A percentile compares a stretch with the other conserved stretches of the same genome.
These are phyloP conservation scores for Lucilia cuprina DNA, from an alignment of 1,140 invertebrate genomes.

Conservation along the genomic window DNA sequence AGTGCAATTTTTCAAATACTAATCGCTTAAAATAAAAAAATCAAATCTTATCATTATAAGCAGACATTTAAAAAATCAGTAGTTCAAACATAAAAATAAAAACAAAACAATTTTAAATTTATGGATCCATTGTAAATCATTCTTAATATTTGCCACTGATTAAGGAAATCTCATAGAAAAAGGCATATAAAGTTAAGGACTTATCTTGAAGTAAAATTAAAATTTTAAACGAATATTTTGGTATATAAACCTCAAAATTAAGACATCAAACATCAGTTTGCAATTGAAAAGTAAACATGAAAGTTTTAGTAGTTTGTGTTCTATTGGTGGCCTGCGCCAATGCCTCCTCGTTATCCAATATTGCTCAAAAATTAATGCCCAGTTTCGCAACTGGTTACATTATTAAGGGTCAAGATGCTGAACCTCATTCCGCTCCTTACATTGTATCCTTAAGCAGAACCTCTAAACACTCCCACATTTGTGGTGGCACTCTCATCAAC, in stretches of 20 bases:
- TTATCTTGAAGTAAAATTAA: too few species aligned
- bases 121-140: background rate
- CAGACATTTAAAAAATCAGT: background rate
- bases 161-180: background rate
- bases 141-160: background rate
- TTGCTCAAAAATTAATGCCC: slow-evolving; percentile 45
- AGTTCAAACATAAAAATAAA: background rate
- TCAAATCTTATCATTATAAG: background rate
- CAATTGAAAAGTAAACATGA: slow-evolving; percentile 45
- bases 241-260: background rate
- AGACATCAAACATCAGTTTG: background rate
- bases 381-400: slow-evolving; percentile 55
- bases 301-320: slow-evolving; percentile 46
- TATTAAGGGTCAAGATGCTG: slow-evolving; percentile 59
- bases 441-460: slow-evolving; percentile 53
- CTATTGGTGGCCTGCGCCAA: slow-evolving; percentile 45
- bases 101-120: background rate
- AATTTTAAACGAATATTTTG: background rate
- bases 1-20: background rate
- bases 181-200: background rate
- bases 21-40: background rate
- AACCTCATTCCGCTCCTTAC: slow-evolving; percentile 54
- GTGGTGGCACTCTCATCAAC: slow-evolving; percentile 52
- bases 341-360: slow-evolving; percentile 42
- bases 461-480: slow-evolving; percentile 52